phyloP scores from a whole-genome alignment of 1,140 invertebrate species.

The Microplitis mediator region DNA sequence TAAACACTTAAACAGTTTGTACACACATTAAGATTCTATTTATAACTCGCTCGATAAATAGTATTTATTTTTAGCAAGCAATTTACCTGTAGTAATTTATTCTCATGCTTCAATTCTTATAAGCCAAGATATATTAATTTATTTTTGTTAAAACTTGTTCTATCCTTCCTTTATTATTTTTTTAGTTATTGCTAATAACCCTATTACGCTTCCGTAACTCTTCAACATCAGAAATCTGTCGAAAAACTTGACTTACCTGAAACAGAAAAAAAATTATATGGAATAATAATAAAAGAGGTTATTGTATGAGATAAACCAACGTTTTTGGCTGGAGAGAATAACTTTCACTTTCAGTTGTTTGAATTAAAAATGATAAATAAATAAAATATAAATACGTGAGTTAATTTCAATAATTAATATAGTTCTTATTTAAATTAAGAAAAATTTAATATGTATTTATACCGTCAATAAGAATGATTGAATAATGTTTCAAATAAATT shows the following conservation, averaged over 20 bases:
- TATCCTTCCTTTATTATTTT: neutral
- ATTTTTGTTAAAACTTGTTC: too few relatives aligned
- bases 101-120: neutral
- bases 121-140: too few relatives aligned
- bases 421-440: too few relatives aligned
- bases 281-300: neutral
- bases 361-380: neutral
- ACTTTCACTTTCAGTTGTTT: too few relatives aligned
- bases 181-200: neutral
- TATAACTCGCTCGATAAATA: conserved; percentile 60
- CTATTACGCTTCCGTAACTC: neutral
- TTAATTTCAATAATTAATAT: too few relatives aligned
- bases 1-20: conserved; percentile 37
- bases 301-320: neutral
- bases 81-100: conserved; percentile 23
- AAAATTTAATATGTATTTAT: too few relatives aligned
- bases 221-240: neutral
- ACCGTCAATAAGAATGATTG: too few relatives aligned
- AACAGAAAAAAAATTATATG: neutral
- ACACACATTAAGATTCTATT: conserved; percentile 45
- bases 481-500: too few relatives aligned
- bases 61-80: conserved; percentile 52
- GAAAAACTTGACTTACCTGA: neutral
- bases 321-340: neutral
- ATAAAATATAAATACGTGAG: neutral